Evolutionary conservation across 2,888 invertebrate genomes (phyloP), one percentile per base, ranked within the genome.

Genomic region (Apocheima hispidaria): DNA sequence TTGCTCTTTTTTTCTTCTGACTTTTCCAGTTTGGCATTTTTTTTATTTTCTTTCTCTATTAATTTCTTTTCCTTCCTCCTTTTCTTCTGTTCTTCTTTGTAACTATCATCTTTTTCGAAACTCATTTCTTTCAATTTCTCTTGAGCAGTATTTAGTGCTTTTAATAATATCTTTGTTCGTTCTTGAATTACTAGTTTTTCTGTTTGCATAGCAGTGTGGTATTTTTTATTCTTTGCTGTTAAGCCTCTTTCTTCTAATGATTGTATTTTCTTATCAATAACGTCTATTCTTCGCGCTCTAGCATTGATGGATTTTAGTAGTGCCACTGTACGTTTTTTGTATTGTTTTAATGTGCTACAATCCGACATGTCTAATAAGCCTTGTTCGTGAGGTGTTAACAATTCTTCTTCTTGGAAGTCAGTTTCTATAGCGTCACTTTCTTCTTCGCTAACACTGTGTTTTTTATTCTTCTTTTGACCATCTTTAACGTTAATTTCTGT

Each of bases 361-460:
- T 85, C 82, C 0, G 84, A 78, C 36, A 88, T 65, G 57, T 92
- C 89, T 33, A 90, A 63, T 0, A 92, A 73, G 0, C 73, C 71
- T 40, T 78, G 60, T 35, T 91, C 90, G 63, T 84, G 77, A 0
- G 86, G 81, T 0, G 79, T 79, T 0, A 90, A 52, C 4, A 80
- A 36, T 35, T 84, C 69, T 14, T 83, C 84, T 9, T 85, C 84
- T 54, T 88, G 65, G 10, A 85, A 59, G 21, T 90, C 87, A 18
- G 86, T 84, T 48, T 90, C 89, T 60, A 89, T 88, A 0, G 80
- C 82, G 40, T 90, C 89, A 55, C 88, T 91, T 52, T 88, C 86
- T 71, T 86, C 84, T 50, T 55, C 54, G 2, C 21, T 26, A 81
- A 79, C 3, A 66, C 69, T 51, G 65, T 55, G 9, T 43, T 58